These are phyloP conservation scores for Hemicrepidius hirtus DNA, from an alignment of 2,888 invertebrate genomes.

Conservation along the genomic window DNA sequence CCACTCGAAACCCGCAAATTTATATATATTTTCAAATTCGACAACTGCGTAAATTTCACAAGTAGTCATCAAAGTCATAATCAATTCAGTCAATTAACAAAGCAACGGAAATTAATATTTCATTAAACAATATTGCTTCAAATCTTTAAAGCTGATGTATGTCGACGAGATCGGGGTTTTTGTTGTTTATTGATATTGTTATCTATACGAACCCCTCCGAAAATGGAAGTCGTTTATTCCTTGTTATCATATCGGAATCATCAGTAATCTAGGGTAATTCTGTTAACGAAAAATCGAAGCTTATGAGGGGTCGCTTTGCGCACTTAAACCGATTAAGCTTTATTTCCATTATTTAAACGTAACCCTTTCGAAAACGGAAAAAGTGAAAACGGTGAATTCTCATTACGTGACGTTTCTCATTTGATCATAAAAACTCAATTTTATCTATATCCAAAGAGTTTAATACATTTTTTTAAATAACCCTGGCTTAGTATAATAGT, in stretches of 20 bases:
- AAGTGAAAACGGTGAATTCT: not conserved
- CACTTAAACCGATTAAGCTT: conserved; percentile 1
- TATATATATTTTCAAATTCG: conserved; percentile 26
- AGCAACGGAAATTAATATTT: conserved; percentile 21
- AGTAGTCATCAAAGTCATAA: conserved; percentile 23
- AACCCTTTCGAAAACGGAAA: not conserved
- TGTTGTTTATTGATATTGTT: conserved; percentile 8
- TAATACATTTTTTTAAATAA: too few relatives aligned
- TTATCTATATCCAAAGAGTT: too few relatives aligned
- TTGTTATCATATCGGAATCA: conserved; percentile 4
- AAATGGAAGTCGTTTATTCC: conserved; percentile 5
- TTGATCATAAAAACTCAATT: too few relatives aligned
- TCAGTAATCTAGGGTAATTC: conserved; percentile 8
- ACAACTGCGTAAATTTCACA: conserved; percentile 27
- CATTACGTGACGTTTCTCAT: too few relatives aligned
- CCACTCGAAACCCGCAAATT: conserved; percentile 29
- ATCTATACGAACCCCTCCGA: not conserved
- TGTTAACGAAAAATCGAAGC: conserved; percentile 13
- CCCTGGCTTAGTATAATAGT: too few relatives aligned
- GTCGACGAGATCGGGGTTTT: not conserved
- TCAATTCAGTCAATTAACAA: conserved; percentile 26
- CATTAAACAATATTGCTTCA: not conserved
- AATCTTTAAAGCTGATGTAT: not conserved
- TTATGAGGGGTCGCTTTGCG: not conserved
- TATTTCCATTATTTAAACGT: not conserved